Conservation (phyloP, 2,888 invertebrate species). For the Sympetrum striolatum region DNA sequence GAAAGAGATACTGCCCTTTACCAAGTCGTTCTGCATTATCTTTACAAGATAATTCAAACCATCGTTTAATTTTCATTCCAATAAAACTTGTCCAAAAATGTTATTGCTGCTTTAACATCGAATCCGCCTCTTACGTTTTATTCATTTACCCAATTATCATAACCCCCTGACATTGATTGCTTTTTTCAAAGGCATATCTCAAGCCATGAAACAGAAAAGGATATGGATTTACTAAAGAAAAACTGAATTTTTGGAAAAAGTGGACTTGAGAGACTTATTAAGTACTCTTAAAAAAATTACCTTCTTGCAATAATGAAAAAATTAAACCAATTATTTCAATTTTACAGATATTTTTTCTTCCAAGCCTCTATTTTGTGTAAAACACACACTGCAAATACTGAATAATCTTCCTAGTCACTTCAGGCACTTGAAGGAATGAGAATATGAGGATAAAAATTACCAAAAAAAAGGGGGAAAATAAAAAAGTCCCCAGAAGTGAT, state of each 20-base stretch:
- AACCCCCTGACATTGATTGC: background rate
- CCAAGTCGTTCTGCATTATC: background rate
- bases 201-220: background rate
- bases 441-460: slow-evolving; percentile 36
- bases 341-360: background rate
- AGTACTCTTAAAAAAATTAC: slow-evolving; percentile 18
- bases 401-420: slow-evolving; percentile 41
- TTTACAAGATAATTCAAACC: background rate
- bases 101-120: background rate
- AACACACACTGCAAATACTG: slow-evolving; percentile 14
- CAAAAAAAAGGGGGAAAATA: slow-evolving; percentile 24
- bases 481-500: background rate
- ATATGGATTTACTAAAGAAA: background rate
- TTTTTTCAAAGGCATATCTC: background rate
- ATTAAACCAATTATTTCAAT: background rate
- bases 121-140: background rate
- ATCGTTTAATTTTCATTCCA: background rate
- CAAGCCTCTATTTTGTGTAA: slow-evolving; percentile 20
- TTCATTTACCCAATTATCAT: background rate
- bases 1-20: background rate
- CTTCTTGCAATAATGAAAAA: background rate
- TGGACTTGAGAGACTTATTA: slow-evolving; percentile 4
- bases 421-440: slow-evolving; percentile 41
- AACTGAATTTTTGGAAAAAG: background rate
- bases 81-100: background rate